Conservation (phyloP, 2,888 invertebrate genomes). For the Arctia plantaginis region DNA sequence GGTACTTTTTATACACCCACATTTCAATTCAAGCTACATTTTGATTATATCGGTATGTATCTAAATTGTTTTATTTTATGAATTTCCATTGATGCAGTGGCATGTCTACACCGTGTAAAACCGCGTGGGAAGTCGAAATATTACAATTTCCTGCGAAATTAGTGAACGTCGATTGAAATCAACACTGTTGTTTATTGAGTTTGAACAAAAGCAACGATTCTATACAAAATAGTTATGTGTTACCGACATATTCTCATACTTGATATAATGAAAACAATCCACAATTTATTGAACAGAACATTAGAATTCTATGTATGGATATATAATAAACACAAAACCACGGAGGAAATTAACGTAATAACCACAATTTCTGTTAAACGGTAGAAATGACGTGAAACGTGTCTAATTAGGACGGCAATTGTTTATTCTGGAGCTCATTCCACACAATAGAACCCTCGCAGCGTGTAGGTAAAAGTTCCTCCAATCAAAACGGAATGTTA, state of each 20-base stretch:
- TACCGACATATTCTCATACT: background rate
- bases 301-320: background rate
- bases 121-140: constrained; percentile 34
- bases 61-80: constrained; percentile 43
- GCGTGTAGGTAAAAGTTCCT: constrained; percentile 53
- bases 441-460: constrained; percentile 50
- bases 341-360: constrained; percentile 30
- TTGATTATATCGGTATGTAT: constrained; percentile 29
- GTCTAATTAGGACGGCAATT: constrained; percentile 51
- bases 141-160: constrained; percentile 30
- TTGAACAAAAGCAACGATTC: background rate
- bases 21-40: constrained; percentile 39
- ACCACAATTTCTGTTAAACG: constrained; percentile 35
- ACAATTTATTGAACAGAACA: background rate
- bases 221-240: background rate
- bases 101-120: constrained; percentile 28
- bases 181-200: background rate
- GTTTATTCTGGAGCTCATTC: constrained; percentile 45
- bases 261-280: background rate
- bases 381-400: constrained; percentile 46
- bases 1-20: constrained; percentile 45
- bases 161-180: constrained; percentile 27
- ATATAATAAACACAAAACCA: constrained; percentile 29
- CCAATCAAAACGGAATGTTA: constrained; percentile 63
- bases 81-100: constrained; percentile 29